These are phyloP conservation scores for Caenorhabditis brenneri DNA, from an alignment of 1,140 invertebrate species.

Conservation along the genomic window DNA sequence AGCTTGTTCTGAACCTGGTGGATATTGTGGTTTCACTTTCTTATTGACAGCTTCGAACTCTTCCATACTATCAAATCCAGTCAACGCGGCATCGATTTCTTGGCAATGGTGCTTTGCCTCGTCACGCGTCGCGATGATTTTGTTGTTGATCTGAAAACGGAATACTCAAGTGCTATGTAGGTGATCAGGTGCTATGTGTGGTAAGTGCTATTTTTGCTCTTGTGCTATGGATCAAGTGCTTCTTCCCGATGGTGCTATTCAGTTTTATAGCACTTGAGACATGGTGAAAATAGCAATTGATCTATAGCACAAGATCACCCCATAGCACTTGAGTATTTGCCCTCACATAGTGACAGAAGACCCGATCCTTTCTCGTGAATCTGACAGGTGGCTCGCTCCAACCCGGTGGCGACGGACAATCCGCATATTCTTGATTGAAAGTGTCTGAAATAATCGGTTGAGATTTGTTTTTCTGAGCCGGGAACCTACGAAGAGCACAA, in stretches of 20 bases:
- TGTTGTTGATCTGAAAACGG: not conserved
- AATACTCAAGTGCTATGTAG: no score
- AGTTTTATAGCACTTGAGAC: no score
- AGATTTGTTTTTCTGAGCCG: no score
- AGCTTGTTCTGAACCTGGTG: no score
- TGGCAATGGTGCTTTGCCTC: not conserved
- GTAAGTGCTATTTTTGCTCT: no score
- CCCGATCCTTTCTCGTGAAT: not conserved
- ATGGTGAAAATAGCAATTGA: no score
- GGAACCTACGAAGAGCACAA: not conserved
- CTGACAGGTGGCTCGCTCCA: not conserved
- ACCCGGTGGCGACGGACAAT: not conserved
- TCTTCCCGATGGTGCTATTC: no score
- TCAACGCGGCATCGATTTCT: not conserved
- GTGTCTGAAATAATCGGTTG: not conserved
- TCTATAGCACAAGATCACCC: no score
- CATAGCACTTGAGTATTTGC: not conserved
- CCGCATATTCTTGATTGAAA: not conserved
- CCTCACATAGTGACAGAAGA: not conserved
- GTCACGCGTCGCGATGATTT: not conserved
- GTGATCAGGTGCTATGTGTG: no score
- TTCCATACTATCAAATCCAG: not conserved
- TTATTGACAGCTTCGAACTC: not conserved
- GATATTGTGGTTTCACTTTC: not conserved
- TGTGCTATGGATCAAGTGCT: no score